phyloP scores from a whole-genome alignment of 2,888 invertebrate species.

The Schizotus pectinicornis region DNA sequence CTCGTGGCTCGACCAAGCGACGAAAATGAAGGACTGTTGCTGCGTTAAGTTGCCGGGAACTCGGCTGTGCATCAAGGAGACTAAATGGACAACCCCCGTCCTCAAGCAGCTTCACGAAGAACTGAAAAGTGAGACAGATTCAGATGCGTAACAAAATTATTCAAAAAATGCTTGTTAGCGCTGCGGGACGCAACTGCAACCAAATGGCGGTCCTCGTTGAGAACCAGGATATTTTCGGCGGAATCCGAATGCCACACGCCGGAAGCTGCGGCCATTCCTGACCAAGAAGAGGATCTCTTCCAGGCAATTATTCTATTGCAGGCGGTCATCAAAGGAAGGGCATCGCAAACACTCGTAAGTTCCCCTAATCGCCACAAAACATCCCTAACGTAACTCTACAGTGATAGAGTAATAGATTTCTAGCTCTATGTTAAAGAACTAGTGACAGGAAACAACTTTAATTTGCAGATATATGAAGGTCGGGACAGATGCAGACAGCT shows the following conservation, averaged over 20 bases:
- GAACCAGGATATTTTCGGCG: constrained; percentile 40
- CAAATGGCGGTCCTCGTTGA: constrained; percentile 37
- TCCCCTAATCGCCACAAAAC: not conserved
- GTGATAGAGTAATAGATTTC: no score
- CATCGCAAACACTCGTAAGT: constrained; percentile 72
- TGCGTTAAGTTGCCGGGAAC: constrained; percentile 54
- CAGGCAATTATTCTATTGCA: constrained; percentile 69
- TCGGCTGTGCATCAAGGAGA: constrained; percentile 65
- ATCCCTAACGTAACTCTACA: no score
- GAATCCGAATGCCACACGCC: constrained; percentile 44
- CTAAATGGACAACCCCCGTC: constrained; percentile 70
- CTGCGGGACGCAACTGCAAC: constrained; percentile 24
- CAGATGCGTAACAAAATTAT: not conserved
- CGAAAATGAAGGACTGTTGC: constrained; percentile 59
- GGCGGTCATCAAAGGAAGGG: constrained; percentile 72
- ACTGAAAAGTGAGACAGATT: constrained; percentile 59
- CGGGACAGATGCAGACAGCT: constrained; percentile 72
- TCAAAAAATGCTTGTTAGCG: constrained; percentile 1
- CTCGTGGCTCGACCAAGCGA: constrained; percentile 58
- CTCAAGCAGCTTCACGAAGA: constrained; percentile 66
- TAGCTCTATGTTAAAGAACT: no score
- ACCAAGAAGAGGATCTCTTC: constrained; percentile 57
- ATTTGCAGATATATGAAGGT: constrained; percentile 71
- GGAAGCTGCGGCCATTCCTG: constrained; percentile 47
- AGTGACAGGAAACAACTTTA: no score